These are phyloP conservation scores for Pempheris klunzingeri DNA, from an alignment of 2,797 vertebrate genomes.

Conservation along the genomic window DNA sequence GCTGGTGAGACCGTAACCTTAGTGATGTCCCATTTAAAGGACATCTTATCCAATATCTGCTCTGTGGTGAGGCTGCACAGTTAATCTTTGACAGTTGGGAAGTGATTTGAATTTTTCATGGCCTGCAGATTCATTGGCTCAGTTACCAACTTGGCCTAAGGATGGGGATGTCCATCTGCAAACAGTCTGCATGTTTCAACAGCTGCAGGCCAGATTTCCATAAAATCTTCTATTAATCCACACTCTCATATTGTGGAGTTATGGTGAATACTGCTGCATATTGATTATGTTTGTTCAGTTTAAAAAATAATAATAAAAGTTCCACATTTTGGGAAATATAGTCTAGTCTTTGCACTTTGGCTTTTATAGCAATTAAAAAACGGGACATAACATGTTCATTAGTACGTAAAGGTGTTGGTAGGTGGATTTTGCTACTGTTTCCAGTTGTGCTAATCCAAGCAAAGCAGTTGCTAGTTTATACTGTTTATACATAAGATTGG, in stretches of 20 bases:
- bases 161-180: not conserved
- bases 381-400: not conserved
- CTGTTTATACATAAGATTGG: not conserved
- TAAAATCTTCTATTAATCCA: not conserved
- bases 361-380: slow-evolving; percentile 13
- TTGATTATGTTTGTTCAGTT: not conserved
- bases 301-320: not conserved
- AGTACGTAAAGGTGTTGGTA: not conserved
- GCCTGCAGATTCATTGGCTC: not conserved
- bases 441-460: not conserved
- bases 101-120: not conserved
- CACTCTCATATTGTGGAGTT: too few species aligned
- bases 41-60: slow-evolving; percentile 17
- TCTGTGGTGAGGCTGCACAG: not conserved
- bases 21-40: not conserved
- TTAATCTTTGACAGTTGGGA: not conserved
- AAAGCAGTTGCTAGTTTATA: too few species aligned
- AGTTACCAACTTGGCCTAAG: not conserved
- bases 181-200: not conserved
- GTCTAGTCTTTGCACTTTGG: not conserved
- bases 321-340: slow-evolving; percentile 6
- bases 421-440: not conserved
- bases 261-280: not conserved
- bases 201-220: not conserved
- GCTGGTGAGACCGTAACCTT: slow-evolving; percentile 24